Percentiles rank a stretch among this genome's conserved stretches.
Evolutionary conservation across 2,797 vertebrate genomes (phyloP).

Genomic region (Macropodus opercularis): DNA sequence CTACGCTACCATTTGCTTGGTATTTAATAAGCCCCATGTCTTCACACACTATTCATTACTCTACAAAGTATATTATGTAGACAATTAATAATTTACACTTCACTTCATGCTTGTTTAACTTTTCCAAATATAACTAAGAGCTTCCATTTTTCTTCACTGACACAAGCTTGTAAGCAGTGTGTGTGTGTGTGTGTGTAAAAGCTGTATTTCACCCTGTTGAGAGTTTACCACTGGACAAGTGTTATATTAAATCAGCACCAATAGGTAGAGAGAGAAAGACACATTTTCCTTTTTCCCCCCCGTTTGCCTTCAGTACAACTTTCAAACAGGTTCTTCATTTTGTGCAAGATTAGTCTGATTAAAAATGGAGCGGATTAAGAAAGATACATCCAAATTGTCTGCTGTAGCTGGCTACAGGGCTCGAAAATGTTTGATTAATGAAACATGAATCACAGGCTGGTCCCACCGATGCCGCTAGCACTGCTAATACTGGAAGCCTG

Average conservation of each 20-base stretch:
- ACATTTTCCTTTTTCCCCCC: constrained; percentile 23
- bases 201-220: no score
- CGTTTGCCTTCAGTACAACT: constrained; percentile 41
- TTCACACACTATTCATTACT: constrained; percentile 2
- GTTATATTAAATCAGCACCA: no score
- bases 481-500: constrained; percentile 69
- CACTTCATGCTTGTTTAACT: constrained; percentile 16
- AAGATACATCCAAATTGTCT: constrained; percentile 68
- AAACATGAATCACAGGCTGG: constrained; percentile 73
- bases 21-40: constrained; percentile 23
- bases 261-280: neutral
- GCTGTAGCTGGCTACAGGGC: constrained; percentile 59
- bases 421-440: constrained; percentile 78
- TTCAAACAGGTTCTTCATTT: constrained; percentile 59
- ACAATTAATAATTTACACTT: constrained; percentile 21
- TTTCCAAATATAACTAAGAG: constrained; percentile 7
- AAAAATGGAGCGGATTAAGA: constrained; percentile 76
- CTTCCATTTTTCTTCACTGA: constrained; percentile 36
- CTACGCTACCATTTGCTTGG: constrained; percentile 7
- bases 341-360: constrained; percentile 74
- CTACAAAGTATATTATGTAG: neutral
- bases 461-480: constrained; percentile 59
- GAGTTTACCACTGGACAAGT: no score
- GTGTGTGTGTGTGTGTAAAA: no score
- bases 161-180: constrained; percentile 36